These are phyloP conservation scores for Ochropacha duplaris DNA, from an alignment of 2,888 invertebrate species.

Conservation along the genomic window DNA sequence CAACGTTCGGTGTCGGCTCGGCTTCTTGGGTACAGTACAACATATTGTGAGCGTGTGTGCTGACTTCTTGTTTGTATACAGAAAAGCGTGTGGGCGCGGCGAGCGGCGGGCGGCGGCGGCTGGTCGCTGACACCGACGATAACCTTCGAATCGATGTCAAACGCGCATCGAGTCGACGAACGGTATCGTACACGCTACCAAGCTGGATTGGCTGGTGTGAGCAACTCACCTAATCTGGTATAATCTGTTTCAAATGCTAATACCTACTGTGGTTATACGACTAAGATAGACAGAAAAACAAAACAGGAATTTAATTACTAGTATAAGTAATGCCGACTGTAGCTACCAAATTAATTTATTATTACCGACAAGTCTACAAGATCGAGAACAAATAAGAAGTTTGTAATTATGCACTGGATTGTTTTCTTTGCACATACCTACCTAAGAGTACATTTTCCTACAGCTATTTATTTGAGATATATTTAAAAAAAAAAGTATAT, in stretches of 20 bases:
- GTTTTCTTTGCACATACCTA: too few species aligned
- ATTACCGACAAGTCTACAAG: too few species aligned
- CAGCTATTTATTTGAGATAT: too few species aligned
- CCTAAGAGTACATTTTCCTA: neutral
- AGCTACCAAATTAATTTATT: too few species aligned
- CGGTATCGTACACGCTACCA: slow-evolving; percentile 45
- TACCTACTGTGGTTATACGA: neutral
- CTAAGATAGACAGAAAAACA: neutral
- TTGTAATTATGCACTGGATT: neutral
- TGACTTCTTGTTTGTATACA: slow-evolving; percentile 64
- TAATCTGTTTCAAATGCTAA: slow-evolving; percentile 4
- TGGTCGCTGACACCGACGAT: slow-evolving; percentile 80
- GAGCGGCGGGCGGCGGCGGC: slow-evolving; percentile 33
- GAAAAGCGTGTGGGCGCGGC: slow-evolving; percentile 72
- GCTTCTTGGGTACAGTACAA: neutral
- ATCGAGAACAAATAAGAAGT: neutral
- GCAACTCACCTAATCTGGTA: slow-evolving; percentile 13
- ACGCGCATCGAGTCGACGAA: slow-evolving; percentile 59
- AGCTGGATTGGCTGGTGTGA: slow-evolving; percentile 22
- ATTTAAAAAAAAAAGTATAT: too few species aligned
- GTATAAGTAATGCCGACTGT: too few species aligned
- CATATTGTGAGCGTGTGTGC: slow-evolving; percentile 43
- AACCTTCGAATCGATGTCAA: slow-evolving; percentile 78
- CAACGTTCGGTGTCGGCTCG: slow-evolving; percentile 1
- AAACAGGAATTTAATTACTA: neutral